A percentile compares a stretch with the other conserved stretches of the same genome.
Conservation (phyloP, 2,113 vertebrate genomes). For the Aphelocoma coerulescens region DNA sequence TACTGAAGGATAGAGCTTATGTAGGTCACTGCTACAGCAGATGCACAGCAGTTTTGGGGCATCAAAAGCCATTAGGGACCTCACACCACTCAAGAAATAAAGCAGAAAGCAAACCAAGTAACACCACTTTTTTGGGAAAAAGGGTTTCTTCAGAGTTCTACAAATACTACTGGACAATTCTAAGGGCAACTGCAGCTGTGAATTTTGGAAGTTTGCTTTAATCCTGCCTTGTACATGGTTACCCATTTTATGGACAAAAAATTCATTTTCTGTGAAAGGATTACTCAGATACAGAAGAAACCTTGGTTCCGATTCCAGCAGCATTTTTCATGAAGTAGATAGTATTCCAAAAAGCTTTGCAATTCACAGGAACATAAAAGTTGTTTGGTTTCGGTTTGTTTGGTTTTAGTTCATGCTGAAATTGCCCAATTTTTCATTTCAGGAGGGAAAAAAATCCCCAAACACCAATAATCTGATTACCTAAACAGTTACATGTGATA, state of each 20-base stretch:
- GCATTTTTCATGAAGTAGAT: not conserved
- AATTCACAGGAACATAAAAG: not conserved
- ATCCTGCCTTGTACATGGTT: not conserved
- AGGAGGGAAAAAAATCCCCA: fast-evolving
- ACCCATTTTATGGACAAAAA: not conserved
- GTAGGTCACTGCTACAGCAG: not conserved
- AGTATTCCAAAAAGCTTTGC: not conserved
- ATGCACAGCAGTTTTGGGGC: not conserved
- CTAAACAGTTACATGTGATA: not conserved
- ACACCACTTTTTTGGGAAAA: not conserved
- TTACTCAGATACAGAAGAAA: not conserved
- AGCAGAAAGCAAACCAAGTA: not conserved
- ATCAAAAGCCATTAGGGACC: not conserved
- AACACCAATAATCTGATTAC: not conserved
- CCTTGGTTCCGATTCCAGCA: not conserved
- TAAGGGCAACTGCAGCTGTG: not conserved
- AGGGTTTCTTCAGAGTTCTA: not conserved
- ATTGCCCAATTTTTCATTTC: not conserved
- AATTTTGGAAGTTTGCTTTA: not conserved
- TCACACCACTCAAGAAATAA: not conserved
- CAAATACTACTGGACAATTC: not conserved
- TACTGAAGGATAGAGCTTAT: not conserved
- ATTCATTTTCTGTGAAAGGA: not conserved
- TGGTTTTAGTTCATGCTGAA: not conserved
- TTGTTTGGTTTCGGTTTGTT: not conserved